These are phyloP conservation scores for Epistrophella euchroma DNA, from an alignment of 2,888 invertebrate species.

Conservation along the genomic window DNA sequence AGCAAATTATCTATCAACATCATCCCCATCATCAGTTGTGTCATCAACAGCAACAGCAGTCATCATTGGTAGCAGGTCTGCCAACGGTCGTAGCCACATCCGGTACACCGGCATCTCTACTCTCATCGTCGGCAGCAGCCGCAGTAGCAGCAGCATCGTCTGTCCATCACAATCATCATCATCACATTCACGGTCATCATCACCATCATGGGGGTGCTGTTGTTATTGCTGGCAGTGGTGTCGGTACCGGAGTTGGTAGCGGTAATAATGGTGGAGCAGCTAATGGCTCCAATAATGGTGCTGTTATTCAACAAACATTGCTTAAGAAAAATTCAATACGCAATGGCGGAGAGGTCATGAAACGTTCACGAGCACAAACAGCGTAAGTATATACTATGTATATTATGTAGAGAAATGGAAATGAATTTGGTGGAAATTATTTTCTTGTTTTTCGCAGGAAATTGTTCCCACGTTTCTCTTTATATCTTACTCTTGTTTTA, in stretches of 20 bases:
- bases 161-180: constrained; percentile 79
- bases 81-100: constrained; percentile 72
- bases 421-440: constrained; percentile 12
- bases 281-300: constrained; percentile 76
- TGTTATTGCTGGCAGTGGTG: constrained; percentile 82
- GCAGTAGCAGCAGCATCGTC: constrained; percentile 60
- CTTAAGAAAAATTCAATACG: constrained; percentile 88
- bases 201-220: constrained; percentile 83
- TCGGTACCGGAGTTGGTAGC: constrained; percentile 80
- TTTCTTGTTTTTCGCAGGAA: constrained; percentile 22
- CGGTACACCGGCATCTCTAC: constrained; percentile 63
- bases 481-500: background rate
- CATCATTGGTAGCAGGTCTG: constrained; percentile 66
- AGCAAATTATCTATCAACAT: constrained; percentile 81
- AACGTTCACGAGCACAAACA: constrained; percentile 88
- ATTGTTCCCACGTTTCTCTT: constrained; percentile 39
- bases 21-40: constrained; percentile 81
- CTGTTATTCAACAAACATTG: constrained; percentile 84
- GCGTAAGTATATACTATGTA: constrained; percentile 85
- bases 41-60: constrained; percentile 81
- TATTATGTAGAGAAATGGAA: background rate
- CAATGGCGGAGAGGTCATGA: constrained; percentile 87
- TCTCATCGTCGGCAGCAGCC: constrained; percentile 45
- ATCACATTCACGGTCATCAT: constrained; percentile 81
- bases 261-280: constrained; percentile 77